These are phyloP conservation scores for Pithys albifrons DNA, from an alignment of 2,113 vertebrate species.

Conservation along the genomic window DNA sequence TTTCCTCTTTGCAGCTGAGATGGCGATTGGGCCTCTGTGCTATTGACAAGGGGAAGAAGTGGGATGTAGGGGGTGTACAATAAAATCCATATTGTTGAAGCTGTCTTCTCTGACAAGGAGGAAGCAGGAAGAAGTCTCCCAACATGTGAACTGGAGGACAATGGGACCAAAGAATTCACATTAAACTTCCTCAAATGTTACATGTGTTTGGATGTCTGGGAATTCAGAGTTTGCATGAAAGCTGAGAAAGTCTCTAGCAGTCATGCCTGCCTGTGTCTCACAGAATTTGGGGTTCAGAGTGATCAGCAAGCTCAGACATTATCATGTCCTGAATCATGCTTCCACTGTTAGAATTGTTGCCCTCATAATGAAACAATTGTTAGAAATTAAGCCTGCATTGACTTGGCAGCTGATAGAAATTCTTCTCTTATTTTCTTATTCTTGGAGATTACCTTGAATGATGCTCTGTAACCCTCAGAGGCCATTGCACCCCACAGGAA, in stretches of 20 bases:
- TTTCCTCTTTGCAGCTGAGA: slow-evolving; percentile 65
- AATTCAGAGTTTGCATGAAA: background rate
- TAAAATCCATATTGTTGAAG: slow-evolving; percentile 72
- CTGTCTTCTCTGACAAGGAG: slow-evolving; percentile 40
- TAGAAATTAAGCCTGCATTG: background rate
- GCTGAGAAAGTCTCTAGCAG: background rate
- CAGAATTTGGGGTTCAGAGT: background rate
- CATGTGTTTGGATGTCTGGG: background rate
- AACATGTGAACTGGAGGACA: background rate
- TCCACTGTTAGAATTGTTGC: background rate
- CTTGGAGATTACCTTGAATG: background rate
- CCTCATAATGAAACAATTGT: background rate
- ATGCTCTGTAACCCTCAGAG: background rate
- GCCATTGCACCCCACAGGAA: background rate
- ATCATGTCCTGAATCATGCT: background rate
- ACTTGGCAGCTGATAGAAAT: background rate
- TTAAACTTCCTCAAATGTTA: background rate
- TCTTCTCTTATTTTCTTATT: background rate
- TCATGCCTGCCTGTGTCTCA: background rate
- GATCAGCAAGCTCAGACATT: background rate
- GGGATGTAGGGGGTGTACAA: slow-evolving; percentile 57
- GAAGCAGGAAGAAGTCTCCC: slow-evolving; percentile 39
- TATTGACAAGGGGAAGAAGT: slow-evolving; percentile 66
- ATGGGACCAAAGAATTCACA: background rate
- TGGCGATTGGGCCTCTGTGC: slow-evolving; percentile 36